These are phyloP conservation scores for Nephila pilipes DNA, from an alignment of 1,140 invertebrate species.

Conservation along the genomic window DNA sequence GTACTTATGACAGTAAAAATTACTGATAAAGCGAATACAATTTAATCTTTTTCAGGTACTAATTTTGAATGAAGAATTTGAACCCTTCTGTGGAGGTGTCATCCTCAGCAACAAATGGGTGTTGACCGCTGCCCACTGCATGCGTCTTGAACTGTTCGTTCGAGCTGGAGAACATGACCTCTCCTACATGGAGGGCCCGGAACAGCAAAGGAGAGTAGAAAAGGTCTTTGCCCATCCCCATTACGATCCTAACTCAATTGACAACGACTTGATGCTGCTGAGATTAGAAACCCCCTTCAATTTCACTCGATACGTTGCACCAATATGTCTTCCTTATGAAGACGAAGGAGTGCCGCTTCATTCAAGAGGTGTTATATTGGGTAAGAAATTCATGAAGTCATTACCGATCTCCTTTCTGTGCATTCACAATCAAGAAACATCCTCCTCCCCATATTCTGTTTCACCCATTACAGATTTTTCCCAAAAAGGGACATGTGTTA, in stretches of 20 bases:
- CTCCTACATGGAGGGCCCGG: constrained; percentile 84
- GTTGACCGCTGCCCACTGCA: constrained; percentile 94
- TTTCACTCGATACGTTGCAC: constrained; percentile 79
- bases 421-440: too few species aligned
- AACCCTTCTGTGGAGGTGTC: constrained; percentile 94
- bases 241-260: constrained; percentile 92
- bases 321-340: constrained; percentile 85
- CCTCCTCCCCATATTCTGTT: too few species aligned
- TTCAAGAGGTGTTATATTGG: constrained; percentile 81
- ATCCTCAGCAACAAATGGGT: constrained; percentile 92
- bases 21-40: too few species aligned
- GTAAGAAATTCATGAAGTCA: constrained; percentile 83
- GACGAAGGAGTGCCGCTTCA: not conserved
- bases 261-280: constrained; percentile 94
- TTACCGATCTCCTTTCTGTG: too few species aligned
- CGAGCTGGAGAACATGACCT: constrained; percentile 88
- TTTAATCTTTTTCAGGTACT: not conserved
- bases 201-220: constrained; percentile 87
- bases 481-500: too few species aligned
- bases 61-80: constrained; percentile 88
- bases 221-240: constrained; percentile 89
- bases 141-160: constrained; percentile 86
- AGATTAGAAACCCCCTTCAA: constrained; percentile 82
- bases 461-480: too few species aligned
- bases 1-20: too few species aligned